Evolutionary conservation across 2,113 vertebrate species (phyloP).

Genomic region (Drymodes brunneopygia): DNA sequence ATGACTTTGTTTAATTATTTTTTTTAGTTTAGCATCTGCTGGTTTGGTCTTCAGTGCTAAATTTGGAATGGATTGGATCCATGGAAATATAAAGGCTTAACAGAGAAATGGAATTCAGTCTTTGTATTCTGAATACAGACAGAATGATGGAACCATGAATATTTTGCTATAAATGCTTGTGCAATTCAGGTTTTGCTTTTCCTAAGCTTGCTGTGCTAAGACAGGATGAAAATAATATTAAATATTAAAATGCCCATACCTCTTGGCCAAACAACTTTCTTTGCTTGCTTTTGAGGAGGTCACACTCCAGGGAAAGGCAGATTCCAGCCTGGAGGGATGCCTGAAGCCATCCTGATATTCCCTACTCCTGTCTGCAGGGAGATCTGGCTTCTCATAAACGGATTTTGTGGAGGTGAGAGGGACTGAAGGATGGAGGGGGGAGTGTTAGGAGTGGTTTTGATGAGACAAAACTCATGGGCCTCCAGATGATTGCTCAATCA

Average conservation of each 20-base stretch:
- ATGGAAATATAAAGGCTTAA: neutral
- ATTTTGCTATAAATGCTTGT: neutral
- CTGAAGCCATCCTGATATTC: neutral
- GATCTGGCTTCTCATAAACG: accelerated
- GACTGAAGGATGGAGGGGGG: accelerated
- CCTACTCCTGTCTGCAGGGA: neutral
- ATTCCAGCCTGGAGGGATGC: neutral
- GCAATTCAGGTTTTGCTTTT: neutral
- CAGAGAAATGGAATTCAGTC: neutral
- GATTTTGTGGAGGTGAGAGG: neutral
- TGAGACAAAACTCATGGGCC: neutral
- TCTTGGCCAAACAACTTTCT: neutral
- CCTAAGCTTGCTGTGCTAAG: neutral
- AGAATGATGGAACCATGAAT: neutral
- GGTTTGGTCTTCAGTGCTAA: neutral
- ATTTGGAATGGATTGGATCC: neutral
- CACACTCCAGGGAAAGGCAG: neutral
- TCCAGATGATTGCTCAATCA: neutral
- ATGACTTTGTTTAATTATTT: neutral
- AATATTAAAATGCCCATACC: neutral
- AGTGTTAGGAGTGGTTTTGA: neutral
- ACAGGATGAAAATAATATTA: neutral
- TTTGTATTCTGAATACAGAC: neutral
- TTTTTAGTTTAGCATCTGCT: neutral
- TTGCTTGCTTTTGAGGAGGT: neutral